These are phyloP conservation scores for Platysternon megacephalum DNA, from an alignment of 2,113 vertebrate genomes.

Conservation along the genomic window DNA sequence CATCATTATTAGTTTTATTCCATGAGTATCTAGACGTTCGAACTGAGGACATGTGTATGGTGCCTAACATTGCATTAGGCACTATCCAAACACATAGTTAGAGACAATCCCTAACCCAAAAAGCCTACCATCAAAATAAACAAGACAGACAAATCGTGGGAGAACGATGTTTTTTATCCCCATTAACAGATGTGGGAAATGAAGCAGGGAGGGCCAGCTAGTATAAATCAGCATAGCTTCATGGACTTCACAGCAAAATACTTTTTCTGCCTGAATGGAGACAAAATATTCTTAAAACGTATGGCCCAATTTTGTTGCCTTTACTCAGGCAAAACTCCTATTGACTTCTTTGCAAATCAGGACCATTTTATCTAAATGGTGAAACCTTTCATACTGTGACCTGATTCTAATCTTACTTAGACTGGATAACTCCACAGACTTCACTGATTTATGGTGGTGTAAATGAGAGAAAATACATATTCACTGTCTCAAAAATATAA, in stretches of 20 bases:
- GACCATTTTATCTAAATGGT: background rate
- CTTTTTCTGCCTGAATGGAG: background rate
- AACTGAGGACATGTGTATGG: background rate
- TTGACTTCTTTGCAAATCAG: background rate
- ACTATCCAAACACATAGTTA: background rate
- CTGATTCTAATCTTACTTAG: background rate
- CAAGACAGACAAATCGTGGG: background rate
- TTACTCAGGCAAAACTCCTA: background rate
- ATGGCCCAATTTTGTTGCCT: background rate
- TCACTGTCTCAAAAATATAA: no score
- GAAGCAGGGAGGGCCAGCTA: background rate
- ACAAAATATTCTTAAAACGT: background rate
- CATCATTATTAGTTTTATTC: background rate
- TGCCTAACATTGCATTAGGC: background rate
- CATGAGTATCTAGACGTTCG: background rate
- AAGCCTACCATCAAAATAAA: background rate
- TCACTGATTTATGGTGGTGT: no score
- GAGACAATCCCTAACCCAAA: background rate
- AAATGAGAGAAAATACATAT: no score
- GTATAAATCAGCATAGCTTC: background rate
- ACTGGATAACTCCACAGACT: no score
- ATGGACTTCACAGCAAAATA: background rate
- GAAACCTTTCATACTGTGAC: background rate
- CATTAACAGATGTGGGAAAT: background rate
- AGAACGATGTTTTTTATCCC: background rate